A percentile compares a stretch with the other conserved stretches of the same genome.
Conservation (phyloP, 2,113 vertebrate species). For the Amphiprion ocellaris region DNA sequence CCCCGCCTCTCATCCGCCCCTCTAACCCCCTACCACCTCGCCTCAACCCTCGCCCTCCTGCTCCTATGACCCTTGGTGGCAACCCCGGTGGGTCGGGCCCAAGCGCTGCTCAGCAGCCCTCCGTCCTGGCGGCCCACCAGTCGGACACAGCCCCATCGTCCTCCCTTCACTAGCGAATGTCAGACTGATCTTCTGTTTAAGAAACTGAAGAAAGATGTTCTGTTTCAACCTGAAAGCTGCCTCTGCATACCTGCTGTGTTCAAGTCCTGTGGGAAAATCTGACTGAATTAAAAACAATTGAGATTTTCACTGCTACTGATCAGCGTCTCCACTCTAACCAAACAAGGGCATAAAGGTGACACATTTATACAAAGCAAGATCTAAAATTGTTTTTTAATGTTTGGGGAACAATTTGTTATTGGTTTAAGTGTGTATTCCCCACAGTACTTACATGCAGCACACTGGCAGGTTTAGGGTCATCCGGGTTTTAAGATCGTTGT, state of each 20-base stretch:
- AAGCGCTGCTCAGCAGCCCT: slow-evolving; percentile 84
- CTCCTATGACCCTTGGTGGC: slow-evolving; percentile 71
- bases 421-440: neutral
- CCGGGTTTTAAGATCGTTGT: slow-evolving; percentile 2
- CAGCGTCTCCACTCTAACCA: neutral
- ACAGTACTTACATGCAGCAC: neutral
- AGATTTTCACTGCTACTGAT: no score
- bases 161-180: slow-evolving; percentile 70
- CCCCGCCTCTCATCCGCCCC: slow-evolving; percentile 96
- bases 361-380: slow-evolving; percentile 6
- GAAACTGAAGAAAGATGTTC: neutral
- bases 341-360: neutral
- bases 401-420: neutral
- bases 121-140: slow-evolving; percentile 89
- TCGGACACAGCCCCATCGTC: slow-evolving; percentile 89
- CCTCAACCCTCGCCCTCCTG: slow-evolving; percentile 92
- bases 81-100: slow-evolving; percentile 37
- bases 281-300: neutral
- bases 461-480: slow-evolving; percentile 9
- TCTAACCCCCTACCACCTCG: slow-evolving; percentile 94
- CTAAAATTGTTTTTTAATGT: neutral
- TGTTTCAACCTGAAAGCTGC: neutral
- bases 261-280: slow-evolving; percentile 42
- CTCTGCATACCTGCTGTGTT: slow-evolving; percentile 17
- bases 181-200: neutral